Conservation (phyloP, 2,888 invertebrate genomes). For the Melikaiella ostensackeni region DNA sequence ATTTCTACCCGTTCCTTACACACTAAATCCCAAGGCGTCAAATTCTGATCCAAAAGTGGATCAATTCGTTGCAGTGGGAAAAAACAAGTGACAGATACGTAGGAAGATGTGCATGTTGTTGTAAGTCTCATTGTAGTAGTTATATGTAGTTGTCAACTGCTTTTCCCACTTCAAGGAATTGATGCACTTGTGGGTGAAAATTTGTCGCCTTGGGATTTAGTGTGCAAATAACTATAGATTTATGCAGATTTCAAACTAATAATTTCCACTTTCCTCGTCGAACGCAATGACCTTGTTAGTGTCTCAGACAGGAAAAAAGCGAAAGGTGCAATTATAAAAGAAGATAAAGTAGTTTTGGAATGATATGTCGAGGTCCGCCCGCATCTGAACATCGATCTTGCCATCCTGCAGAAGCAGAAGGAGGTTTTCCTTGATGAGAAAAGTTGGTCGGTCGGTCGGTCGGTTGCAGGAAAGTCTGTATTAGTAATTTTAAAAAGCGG, state of each 20-base stretch:
- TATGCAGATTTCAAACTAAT: not conserved
- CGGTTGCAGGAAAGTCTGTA: not conserved
- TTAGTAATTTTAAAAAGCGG: not conserved
- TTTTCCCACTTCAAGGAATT: too few relatives aligned
- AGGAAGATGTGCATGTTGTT: too few relatives aligned
- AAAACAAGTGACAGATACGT: too few relatives aligned
- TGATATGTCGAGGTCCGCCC: not conserved
- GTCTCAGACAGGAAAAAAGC: not conserved
- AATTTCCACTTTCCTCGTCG: not conserved
- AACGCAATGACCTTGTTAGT: not conserved
- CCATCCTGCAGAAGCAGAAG: not conserved
- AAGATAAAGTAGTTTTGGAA: conserved; percentile 4
- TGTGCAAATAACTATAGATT: not conserved
- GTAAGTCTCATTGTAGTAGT: too few relatives aligned
- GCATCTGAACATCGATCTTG: not conserved
- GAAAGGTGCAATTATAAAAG: not conserved
- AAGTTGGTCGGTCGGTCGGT: not conserved
- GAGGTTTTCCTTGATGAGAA: conserved; percentile 21
- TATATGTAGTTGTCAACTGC: too few relatives aligned
- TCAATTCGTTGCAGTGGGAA: too few relatives aligned
- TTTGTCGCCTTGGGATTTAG: too few relatives aligned
- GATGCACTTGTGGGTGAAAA: too few relatives aligned
- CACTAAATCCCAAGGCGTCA: too few relatives aligned
- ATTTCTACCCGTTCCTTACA: too few relatives aligned
- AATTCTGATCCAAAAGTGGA: too few relatives aligned